phyloP scores from a whole-genome alignment of 35 echinoderm and acorn worm species.

The Chiridota heheva region DNA sequence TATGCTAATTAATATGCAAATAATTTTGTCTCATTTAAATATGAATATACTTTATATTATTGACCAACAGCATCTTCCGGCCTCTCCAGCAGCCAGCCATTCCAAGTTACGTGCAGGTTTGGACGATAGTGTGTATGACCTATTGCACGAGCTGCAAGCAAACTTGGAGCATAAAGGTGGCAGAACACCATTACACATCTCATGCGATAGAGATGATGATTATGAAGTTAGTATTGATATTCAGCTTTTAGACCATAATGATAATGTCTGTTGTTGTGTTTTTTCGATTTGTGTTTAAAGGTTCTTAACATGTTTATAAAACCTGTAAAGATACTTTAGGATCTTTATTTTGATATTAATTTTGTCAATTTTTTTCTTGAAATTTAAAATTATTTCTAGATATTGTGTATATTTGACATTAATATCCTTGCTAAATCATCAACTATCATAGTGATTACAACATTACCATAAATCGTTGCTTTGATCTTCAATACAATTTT shows the following conservation, averaged over 20 bases:
- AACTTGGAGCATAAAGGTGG: slow-evolving; percentile 70
- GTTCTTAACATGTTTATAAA: background rate
- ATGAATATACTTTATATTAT: too few species aligned
- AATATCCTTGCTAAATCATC: too few species aligned
- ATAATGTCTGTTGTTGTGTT: too few species aligned
- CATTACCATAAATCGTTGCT: too few species aligned
- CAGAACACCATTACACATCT: slow-evolving; percentile 86
- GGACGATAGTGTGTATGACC: slow-evolving; percentile 58
- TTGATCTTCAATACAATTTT: too few species aligned
- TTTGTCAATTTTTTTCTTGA: background rate
- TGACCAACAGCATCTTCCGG: too few species aligned
- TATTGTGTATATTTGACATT: too few species aligned
- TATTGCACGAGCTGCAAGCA: slow-evolving; percentile 58
- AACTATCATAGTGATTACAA: too few species aligned
- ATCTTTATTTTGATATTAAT: background rate
- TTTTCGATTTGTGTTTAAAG: too few species aligned
- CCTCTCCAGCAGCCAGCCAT: background rate
- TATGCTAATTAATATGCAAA: too few species aligned
- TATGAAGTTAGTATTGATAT: slow-evolving; percentile 82
- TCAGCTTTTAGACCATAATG: background rate
- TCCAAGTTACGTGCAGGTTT: slow-evolving; percentile 73
- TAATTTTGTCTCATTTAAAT: too few species aligned
- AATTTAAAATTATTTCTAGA: background rate
- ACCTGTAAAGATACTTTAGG: background rate
- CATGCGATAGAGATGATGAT: slow-evolving; percentile 85